phyloP scores from a whole-genome alignment of 2,797 vertebrate genomes.

The Alectoris magna region DNA sequence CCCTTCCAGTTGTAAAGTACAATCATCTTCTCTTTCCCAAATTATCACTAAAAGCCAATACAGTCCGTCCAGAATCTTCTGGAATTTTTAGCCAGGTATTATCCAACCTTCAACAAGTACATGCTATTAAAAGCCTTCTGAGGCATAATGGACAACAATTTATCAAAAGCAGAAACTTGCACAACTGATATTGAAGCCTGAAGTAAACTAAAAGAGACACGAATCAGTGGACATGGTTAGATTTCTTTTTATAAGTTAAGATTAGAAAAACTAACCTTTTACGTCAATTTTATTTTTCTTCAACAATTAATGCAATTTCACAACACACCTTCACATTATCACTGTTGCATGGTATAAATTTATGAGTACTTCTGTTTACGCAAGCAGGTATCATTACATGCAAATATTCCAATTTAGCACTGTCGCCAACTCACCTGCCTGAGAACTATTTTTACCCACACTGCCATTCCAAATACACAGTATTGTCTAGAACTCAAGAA shows the following conservation, averaged over 20 bases:
- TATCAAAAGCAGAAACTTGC: not conserved
- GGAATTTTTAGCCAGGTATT: not conserved
- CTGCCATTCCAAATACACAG: not conserved
- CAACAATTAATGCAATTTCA: not conserved
- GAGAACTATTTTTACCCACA: fast-evolving
- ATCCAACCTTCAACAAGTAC: not conserved
- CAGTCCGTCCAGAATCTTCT: not conserved
- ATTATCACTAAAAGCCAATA: not conserved
- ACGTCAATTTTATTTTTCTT: not conserved
- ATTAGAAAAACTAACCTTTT: not conserved
- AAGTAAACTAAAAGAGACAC: not conserved
- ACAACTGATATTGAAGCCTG: not conserved
- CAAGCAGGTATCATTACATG: not conserved
- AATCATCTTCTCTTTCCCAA: not conserved
- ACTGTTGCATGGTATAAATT: not conserved
- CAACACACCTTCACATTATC: not conserved
- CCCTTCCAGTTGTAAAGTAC: not conserved
- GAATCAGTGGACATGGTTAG: fast-evolving
- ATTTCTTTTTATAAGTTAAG: too few species aligned
- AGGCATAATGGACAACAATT: not conserved
- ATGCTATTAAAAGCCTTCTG: fast-evolving
- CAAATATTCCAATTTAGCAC: not conserved
- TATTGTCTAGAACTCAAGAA: not conserved
- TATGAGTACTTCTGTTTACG: not conserved
- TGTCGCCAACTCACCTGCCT: not conserved